These are phyloP conservation scores for Albula goreensis DNA, from an alignment of 2,113 vertebrate genomes.

Conservation along the genomic window DNA sequence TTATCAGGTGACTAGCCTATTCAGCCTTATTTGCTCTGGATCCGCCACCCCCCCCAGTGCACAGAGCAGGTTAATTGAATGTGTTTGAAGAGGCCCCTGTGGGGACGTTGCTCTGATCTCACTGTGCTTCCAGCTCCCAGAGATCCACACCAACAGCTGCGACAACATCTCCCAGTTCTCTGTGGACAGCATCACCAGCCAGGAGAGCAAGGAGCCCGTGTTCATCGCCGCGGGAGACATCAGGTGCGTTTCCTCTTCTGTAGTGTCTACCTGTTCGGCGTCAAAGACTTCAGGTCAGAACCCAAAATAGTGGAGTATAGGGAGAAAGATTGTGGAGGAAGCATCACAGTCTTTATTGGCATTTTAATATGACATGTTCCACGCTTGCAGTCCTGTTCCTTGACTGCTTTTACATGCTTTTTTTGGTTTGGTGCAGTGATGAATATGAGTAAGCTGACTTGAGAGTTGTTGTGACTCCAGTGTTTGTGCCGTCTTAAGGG, in stretches of 20 bases:
- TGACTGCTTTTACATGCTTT: neutral
- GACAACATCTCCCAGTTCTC: slow-evolving; percentile 99
- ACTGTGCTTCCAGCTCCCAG: slow-evolving; percentile 74
- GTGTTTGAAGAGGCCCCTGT: neutral
- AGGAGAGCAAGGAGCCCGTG: slow-evolving; percentile 91
- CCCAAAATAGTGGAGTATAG: no score
- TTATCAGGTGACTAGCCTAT: neutral
- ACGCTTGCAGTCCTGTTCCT: neutral
- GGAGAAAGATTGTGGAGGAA: neutral
- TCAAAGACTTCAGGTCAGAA: no score
- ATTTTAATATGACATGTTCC: neutral
- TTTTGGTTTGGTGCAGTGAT: neutral
- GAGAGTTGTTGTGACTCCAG: neutral
- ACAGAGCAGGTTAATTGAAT: neutral
- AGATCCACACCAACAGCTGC: slow-evolving; percentile 90
- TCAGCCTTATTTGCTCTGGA: neutral
- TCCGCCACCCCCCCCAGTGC: no score
- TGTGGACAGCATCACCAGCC: slow-evolving; percentile 95
- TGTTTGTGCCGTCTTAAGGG: neutral
- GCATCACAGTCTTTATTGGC: no score
- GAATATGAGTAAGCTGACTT: neutral
- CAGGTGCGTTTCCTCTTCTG: slow-evolving; percentile 66
- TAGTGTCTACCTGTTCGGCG: neutral
- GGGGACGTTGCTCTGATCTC: neutral
- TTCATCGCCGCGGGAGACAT: slow-evolving; percentile 95